A percentile compares a stretch with the other conserved stretches of the same genome.
Conservation (phyloP, 2,113 vertebrate genomes). For the Dissostichus mawsoni region DNA sequence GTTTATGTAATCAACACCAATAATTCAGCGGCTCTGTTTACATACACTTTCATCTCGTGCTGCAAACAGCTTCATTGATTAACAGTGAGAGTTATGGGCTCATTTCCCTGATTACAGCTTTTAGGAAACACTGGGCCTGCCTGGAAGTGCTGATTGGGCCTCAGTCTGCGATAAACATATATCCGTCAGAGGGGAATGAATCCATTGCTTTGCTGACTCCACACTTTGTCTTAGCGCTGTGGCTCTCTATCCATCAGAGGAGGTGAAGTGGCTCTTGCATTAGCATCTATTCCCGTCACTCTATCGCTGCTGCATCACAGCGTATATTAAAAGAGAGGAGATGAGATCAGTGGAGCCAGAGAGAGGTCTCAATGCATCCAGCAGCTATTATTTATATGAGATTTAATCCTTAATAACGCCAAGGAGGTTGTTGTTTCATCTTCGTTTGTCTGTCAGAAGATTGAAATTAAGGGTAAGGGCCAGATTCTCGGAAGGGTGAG, state of each 20-base stretch:
- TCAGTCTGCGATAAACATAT: constrained; percentile 70
- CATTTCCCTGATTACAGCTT: constrained; percentile 91
- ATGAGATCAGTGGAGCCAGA: constrained; percentile 31
- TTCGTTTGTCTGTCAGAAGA: too few species aligned
- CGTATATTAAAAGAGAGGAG: constrained; percentile 54
- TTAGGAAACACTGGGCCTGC: constrained; percentile 82
- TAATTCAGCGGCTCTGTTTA: constrained; percentile 68
- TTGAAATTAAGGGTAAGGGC: too few species aligned
- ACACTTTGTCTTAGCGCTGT: constrained; percentile 61
- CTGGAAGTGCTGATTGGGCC: constrained; percentile 85
- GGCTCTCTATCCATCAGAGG: constrained; percentile 67
- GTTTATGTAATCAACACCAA: constrained; percentile 61
- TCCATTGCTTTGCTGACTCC: constrained; percentile 70
- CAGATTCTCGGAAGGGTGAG: too few species aligned
- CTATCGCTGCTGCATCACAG: constrained; percentile 44
- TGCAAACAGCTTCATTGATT: constrained; percentile 78
- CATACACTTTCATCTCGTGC: constrained; percentile 55
- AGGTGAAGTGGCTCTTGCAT: constrained; percentile 62
- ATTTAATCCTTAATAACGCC: too few species aligned
- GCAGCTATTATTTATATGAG: too few species aligned
- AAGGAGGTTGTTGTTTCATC: too few species aligned
- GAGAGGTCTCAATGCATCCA: neutral
- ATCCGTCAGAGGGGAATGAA: constrained; percentile 80
- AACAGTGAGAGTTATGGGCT: constrained; percentile 85
- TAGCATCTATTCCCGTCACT: constrained; percentile 65